These are phyloP conservation scores for Theocolax elegans DNA, from an alignment of 1,140 invertebrate genomes.

Conservation along the genomic window DNA sequence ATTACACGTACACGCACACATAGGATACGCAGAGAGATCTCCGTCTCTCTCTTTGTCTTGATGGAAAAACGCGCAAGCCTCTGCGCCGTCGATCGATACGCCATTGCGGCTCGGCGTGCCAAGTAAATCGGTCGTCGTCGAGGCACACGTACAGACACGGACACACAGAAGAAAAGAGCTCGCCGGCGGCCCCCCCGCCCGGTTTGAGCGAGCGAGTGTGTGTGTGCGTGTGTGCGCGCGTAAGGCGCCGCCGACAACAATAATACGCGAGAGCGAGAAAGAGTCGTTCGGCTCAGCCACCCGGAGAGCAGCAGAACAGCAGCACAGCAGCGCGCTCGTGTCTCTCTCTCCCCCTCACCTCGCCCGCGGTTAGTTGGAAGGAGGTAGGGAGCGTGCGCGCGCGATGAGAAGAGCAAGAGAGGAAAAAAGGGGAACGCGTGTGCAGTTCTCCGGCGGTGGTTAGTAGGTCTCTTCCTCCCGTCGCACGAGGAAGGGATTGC, in stretches of 20 bases:
- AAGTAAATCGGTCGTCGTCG: constrained; percentile 49
- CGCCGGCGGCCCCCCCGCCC: too few species aligned
- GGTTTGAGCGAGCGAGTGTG: constrained; percentile 5
- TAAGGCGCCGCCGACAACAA: constrained; percentile 35
- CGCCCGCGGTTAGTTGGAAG: too few species aligned
- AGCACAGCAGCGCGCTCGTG: too few species aligned
- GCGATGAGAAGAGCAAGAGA: background rate
- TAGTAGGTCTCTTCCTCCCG: constrained; percentile 17
- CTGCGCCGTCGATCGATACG: constrained; percentile 60
- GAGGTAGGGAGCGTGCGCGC: background rate
- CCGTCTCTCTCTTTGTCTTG: background rate
- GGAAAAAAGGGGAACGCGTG: constrained; percentile 26
- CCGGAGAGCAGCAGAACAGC: too few species aligned
- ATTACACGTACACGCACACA: background rate
- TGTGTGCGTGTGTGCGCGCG: background rate
- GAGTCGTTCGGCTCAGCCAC: too few species aligned
- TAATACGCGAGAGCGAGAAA: constrained; percentile 5
- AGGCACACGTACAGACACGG: too few species aligned
- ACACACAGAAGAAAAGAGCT: background rate
- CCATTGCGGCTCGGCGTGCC: constrained; percentile 58
- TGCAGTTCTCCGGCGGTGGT: constrained; percentile 19
- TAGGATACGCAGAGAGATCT: background rate
- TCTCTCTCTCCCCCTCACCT: too few species aligned
- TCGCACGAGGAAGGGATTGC: too few species aligned
- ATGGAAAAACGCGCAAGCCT: background rate